These are phyloP conservation scores for Onychostruthus taczanowskii DNA, from an alignment of 2,113 vertebrate genomes.

Conservation along the genomic window DNA sequence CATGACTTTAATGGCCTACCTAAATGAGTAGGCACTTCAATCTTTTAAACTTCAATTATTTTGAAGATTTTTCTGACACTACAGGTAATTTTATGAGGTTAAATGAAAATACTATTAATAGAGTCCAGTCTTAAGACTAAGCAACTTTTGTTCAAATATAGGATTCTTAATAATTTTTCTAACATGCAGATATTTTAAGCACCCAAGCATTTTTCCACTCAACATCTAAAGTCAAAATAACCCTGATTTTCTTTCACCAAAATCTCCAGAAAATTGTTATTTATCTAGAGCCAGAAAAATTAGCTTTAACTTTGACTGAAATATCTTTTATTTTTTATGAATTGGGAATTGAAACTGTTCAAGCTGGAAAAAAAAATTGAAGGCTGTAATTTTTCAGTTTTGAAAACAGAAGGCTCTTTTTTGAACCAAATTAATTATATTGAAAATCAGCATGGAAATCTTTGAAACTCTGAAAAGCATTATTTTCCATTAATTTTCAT, in stretches of 20 bases:
- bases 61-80: not conserved
- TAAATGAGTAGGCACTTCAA: not conserved
- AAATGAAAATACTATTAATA: not conserved
- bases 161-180: not conserved
- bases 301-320: not conserved
- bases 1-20: not conserved
- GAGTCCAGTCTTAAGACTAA: not conserved
- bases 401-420: not conserved
- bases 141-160: not conserved
- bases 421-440: not conserved
- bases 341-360: not conserved
- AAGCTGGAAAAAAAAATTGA: not conserved
- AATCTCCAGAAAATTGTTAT: not conserved
- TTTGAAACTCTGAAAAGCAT: not conserved
- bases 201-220: not conserved
- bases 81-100: not conserved
- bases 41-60: not conserved
- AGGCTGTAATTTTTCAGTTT: not conserved
- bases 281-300: not conserved
- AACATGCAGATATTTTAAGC: not conserved
- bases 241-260: not conserved
- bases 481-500: not conserved
- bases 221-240: not conserved
- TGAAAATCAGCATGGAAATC: not conserved
- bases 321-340: not conserved